Base-by-base conservation (phyloP, 2,797 vertebrate genomes). In the Pipistrellus kuhlii region DNA sequence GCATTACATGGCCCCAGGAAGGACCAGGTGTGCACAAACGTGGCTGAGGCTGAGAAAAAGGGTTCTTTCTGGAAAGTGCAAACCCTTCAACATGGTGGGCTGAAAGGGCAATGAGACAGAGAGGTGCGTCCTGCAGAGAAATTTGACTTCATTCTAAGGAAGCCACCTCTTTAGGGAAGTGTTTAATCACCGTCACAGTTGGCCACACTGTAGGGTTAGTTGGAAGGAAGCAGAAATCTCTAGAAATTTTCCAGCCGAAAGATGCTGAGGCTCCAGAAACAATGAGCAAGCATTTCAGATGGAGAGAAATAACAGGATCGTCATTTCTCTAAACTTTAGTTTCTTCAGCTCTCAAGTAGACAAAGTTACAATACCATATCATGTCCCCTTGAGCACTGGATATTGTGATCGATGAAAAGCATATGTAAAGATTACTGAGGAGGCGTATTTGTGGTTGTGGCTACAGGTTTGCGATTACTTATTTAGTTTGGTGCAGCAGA, bases 41-140 rank as follows among this genome's bases (percentile, higher is more conserved):
- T 7, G 80, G 44, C 64, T 64, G 27, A 68, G 35, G 9, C 53
- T 77, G 25, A 85, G 53, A 21, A 93, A 71, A 51, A 41, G 32
- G 18, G n/a, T 25, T 53, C 32, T 76, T 69, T 89, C 66, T 80
- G 27, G 46, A 93, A 95, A 85, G 44, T 51, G 3, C 17, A 83
- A 25, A 7, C 51, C 25, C n/a, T 62, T 77, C 27, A 77, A 80
- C 32, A 46, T 18, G 55, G 23, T 72, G 27, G 46, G 3, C 17
- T 41, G 30, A 72, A 81, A 5, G 44, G 44, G 18, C 25, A 5
- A 8, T 18, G 5, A 66, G 23, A 64, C 20, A 48, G 72, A 90
- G 30, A 14, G 20, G 27, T 27, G 2, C 55, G 17, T 11, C 8
- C 27, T 25, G 3, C 62, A 83, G 17, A 73, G 66, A 69, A 3